Base-by-base conservation (phyloP, 2,888 invertebrate genomes). In the Calliopum simillimum region DNA sequence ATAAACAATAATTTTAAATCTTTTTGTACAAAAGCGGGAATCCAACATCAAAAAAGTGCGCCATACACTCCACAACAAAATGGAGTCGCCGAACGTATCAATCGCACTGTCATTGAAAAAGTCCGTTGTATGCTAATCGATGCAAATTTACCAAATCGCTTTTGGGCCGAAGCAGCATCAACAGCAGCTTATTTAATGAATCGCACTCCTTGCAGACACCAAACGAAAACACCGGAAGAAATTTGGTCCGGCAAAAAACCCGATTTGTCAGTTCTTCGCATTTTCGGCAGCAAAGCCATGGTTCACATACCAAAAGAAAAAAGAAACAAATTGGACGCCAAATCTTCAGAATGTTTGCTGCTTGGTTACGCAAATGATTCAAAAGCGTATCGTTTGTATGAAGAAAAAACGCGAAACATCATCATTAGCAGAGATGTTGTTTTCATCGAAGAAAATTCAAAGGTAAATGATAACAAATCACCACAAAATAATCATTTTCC, bases 31-130 rank as follows among this genome's bases (percentile, higher is more conserved):
- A 43, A 73, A 2, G 43, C 62, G 49, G 76, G 77, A 43, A 75
- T 78, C 11, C 43, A 72, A 12, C 76, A 77, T 59, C 75, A 77
- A 66, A 74, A 72, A 61, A 75, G 73, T 12, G 67, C 67, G 23
- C 58, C 69, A 1, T 77, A 76, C 49, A 74, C 73, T 16, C 75
- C 74, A 3, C 71, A 79, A 67, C 77, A 78, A 67, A 77, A 76
- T 49, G 74, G 76, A n/a, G 73, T 73, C 19, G 72, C 73, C 3
- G 74, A 76, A 55, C 56, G 74, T 63, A 63, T 73, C 4, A 33
- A 33, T 33, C 33, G 33, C 33, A 33, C 33, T 6, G 33, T 77
- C 13, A 55, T 76, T 0, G 74, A 77, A 63, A 65, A 67, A 56
- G 71, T 71, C 14, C 67, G 74, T 8, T 75, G 74, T 23, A 73